Conservation (phyloP, 2,797 vertebrate genomes). For the Tadarida brasiliensis region DNA sequence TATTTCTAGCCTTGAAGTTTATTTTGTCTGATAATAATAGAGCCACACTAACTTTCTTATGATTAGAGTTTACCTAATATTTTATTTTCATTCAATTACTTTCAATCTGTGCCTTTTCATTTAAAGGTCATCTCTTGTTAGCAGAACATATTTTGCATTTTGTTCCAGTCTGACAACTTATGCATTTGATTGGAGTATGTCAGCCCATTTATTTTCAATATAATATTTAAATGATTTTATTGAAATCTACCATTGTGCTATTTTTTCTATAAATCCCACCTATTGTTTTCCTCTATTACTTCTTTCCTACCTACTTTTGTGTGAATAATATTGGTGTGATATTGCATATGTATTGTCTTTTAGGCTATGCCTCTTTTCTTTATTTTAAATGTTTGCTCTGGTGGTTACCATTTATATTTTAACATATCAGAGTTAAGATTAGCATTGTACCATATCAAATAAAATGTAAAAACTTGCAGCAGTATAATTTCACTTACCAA, state of each 20-base stretch:
- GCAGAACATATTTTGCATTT: not conserved
- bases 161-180: not conserved
- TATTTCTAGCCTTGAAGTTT: not conserved
- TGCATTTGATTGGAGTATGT: not conserved
- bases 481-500: not conserved
- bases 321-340: not conserved
- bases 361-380: not conserved
- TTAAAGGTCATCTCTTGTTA: not conserved
- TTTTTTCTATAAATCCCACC: not conserved
- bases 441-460: not conserved
- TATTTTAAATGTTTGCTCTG: not conserved
- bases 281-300: not conserved
- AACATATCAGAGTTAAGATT: not conserved
- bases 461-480: not conserved
- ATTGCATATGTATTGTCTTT: not conserved
- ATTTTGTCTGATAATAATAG: not conserved
- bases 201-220: not conserved
- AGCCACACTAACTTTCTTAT: not conserved
- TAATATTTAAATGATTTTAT: not conserved
- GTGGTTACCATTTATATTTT: not conserved
- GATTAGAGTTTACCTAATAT: not conserved
- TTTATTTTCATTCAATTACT: not conserved
- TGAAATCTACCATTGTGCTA: not conserved
- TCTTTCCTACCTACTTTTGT: not conserved
- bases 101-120: not conserved